Conservation (phyloP, 1,140 invertebrate species). For the Cotesia typhae region DNA sequence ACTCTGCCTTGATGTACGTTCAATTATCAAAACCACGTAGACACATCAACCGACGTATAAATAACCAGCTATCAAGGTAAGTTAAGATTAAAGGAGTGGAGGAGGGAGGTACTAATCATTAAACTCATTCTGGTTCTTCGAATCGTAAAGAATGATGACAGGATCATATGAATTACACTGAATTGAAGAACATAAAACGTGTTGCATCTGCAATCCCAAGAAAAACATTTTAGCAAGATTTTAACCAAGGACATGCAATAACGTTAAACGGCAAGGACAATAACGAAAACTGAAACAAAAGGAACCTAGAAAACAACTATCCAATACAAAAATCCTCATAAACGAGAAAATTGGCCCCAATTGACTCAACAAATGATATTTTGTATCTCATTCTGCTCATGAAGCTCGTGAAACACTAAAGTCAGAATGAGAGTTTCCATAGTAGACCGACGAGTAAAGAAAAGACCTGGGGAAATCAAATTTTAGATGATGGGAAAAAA, state of each 20-base stretch:
- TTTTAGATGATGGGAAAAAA: conserved; percentile 16
- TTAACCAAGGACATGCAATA: too few relatives aligned
- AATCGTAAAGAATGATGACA: conserved; percentile 16
- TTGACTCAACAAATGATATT: too few relatives aligned
- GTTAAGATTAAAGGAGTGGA: neutral
- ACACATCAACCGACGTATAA: neutral
- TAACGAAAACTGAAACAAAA: too few relatives aligned
- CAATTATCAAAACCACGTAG: conserved; percentile 49
- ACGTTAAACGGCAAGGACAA: too few relatives aligned
- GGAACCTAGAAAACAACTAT: too few relatives aligned
- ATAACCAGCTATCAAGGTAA: neutral
- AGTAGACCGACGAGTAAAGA: neutral
- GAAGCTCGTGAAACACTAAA: too few relatives aligned
- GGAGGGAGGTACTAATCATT: neutral
- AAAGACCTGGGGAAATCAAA: conserved; percentile 9
- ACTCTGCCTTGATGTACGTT: conserved; percentile 52
- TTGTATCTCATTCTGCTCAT: too few relatives aligned
- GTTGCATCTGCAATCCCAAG: too few relatives aligned
- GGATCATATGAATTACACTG: neutral
- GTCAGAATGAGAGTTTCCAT: too few relatives aligned
- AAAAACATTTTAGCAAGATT: too few relatives aligned
- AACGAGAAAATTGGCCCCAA: too few relatives aligned
- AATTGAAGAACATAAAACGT: neutral
- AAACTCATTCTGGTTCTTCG: conserved; percentile 12
- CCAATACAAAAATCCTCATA: too few relatives aligned